These are phyloP conservation scores for Cisticola juncidis DNA, from an alignment of 2,113 vertebrate species.

Conservation along the genomic window DNA sequence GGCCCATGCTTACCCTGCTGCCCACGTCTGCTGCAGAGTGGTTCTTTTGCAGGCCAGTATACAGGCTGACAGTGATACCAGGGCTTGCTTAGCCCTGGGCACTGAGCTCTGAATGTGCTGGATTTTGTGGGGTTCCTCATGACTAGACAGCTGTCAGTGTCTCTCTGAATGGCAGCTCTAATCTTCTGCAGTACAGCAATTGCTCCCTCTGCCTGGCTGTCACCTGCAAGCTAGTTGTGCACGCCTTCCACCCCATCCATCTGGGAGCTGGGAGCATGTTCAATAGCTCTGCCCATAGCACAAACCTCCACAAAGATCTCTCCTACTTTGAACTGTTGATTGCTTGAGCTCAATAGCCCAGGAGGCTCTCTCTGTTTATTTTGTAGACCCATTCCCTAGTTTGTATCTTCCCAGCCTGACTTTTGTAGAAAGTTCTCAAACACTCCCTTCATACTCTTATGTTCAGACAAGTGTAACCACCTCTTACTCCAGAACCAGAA, in stretches of 20 bases:
- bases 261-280: not conserved
- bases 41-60: accelerated
- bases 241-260: accelerated
- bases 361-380: not conserved
- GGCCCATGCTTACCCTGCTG: accelerated
- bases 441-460: not conserved
- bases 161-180: not conserved
- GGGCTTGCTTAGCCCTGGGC: not conserved
- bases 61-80: accelerated
- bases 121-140: not conserved
- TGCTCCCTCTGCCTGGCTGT: not conserved
- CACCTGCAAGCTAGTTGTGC: not conserved
- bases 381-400: not conserved
- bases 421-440: not conserved
- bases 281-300: not conserved
- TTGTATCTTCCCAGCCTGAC: not conserved
- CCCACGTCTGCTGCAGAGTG: not conserved
- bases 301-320: accelerated
- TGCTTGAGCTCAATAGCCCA: not conserved
- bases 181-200: not conserved
- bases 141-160: not conserved
- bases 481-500: not conserved
- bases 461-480: not conserved
- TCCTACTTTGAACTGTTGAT: accelerated
- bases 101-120: accelerated